Base-by-base conservation (phyloP, 2,797 vertebrate species). In the Syndactyla subalaris region DNA sequence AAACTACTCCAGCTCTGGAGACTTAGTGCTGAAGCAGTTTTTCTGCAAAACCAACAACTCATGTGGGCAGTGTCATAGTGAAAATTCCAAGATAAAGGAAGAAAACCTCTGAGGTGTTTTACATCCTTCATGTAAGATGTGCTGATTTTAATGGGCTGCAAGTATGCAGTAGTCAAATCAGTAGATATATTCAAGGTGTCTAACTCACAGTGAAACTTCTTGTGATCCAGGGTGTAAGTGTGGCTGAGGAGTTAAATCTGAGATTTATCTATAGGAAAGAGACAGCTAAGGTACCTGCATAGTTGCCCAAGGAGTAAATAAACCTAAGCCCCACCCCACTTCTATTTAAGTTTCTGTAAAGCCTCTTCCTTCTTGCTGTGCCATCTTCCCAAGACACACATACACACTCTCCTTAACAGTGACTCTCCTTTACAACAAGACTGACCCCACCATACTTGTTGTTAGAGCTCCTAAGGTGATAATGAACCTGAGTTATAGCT, bases 1-100 rank as follows among this genome's bases (percentile, higher is more conserved):
- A 46, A 85, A 36, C 12, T 16, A 18, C 14, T 34, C 29, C 88
- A 7, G 43, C 2, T 7, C 15, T 39, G 10, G 36, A 61, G 30
- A 7, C 1, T 78, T 26, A 49, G 18, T 15, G 24, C 12, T 48
- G 21, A n/a, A n/a, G 29, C 1, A 1, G 18, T 52, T 94, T 68
- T 36, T 23, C 80, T 19, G 14, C 57, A 63, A 82, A 87, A 34
- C 32, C 4, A 38, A 6, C 32, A 70, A 29, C 20, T 63, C 52
- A 5, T 9, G 43, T n/a, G 52, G 21, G 30, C 13, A 39, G 3
- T 8, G 2, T 4, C 4, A 0, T 18, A 43, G 14, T 22, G n/a
- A 74, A 91, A 83, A 87, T 4, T 15, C 29, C 10, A 23, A 82
- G 34, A 36, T 7, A 48, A 51, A 72, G 32, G 21, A 63, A 71